Base-by-base conservation (phyloP, 2,113 vertebrate genomes). In the Xiphophorus maculatus region DNA sequence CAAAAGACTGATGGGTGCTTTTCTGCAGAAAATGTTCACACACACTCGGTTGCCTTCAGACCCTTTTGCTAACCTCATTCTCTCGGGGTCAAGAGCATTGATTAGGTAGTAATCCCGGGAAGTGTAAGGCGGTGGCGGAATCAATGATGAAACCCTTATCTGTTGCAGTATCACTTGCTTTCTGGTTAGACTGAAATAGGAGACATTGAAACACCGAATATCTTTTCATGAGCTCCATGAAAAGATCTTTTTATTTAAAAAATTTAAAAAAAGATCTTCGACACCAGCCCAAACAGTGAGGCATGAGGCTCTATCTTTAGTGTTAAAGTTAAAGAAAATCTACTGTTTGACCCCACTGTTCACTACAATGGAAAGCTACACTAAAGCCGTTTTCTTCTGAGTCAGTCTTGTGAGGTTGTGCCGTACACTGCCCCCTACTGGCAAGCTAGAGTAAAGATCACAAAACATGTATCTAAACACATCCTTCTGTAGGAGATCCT, bases 81-180 rank as follows among this genome's bases (percentile, higher is more conserved):
- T 70, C 82, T 77, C 74, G 79, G 71, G 67, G 66, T 35, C 58
- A 4, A 5, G 51, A 40, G 60, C 80, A 91, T 91, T 83, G 88
- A 92, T 85, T 79, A 54, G 67, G 64, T 79, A 77, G 84, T 71
- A 74, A 77, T 78, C 73, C 69, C 4, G 63, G 67, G 48, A 65
- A 68, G 80, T 64, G 63, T 37, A 19, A 76, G 61, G 65, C 33
- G 25, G 37, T 15, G 40, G 40, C 15, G 40, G 5, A 70, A 91
- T 91, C 88, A 80, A 90, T 91, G 72, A 58, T 25, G 79, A 48
- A 71, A 74, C 65, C 66, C 77, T 84, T 79, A 84, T 81, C 80
- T 68, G 77, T 73, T 75, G 69, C 19, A 44, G 71, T 77, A 84
- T 84, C 68, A 48, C 35, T 70, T 75, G 83, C 63, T 63, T 69